These are phyloP conservation scores for Prietella phreatophila DNA, from an alignment of 2,113 vertebrate species.

Conservation along the genomic window DNA sequence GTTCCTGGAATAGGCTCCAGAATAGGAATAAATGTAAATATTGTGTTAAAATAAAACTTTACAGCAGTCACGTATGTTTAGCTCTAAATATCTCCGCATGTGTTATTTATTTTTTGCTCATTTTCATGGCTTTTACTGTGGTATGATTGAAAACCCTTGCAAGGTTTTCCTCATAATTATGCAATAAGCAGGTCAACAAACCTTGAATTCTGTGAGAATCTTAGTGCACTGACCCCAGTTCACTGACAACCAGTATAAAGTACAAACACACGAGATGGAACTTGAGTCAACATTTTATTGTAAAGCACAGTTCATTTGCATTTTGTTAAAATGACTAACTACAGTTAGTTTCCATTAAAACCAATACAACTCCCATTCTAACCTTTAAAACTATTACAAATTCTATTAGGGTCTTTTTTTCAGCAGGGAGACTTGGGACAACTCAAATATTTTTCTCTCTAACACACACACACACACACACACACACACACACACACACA, in stretches of 20 bases:
- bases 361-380: no score
- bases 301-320: background rate
- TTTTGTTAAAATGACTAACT: background rate
- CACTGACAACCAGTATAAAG: background rate
- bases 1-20: background rate
- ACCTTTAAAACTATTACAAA: no score
- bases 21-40: background rate
- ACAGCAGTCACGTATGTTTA: background rate
- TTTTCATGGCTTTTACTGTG: background rate
- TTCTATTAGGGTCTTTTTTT: no score
- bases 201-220: constrained; percentile 26
- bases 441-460: no score
- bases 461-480: no score
- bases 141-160: background rate
- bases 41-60: background rate
- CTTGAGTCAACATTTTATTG: background rate
- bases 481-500: no score
- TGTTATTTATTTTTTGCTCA: background rate
- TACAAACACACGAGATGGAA: background rate
- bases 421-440: no score
- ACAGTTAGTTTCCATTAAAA: background rate
- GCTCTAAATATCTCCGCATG: background rate
- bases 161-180: background rate
- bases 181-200: constrained; percentile 40
- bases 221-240: constrained; percentile 6